Base-by-base conservation (phyloP, 2,888 invertebrate genomes). In the Archips crataeganus region DNA sequence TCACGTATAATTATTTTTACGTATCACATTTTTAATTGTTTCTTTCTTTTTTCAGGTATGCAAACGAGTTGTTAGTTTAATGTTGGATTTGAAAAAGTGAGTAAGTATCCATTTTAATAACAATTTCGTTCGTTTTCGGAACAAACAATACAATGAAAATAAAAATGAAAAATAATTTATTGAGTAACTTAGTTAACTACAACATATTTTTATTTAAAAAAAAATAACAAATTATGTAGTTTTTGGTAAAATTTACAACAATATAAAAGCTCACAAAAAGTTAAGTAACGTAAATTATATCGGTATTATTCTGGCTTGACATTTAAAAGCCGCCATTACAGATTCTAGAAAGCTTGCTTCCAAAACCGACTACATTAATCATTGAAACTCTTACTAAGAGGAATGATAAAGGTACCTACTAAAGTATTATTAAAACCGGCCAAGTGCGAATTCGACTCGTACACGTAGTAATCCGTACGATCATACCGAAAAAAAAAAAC, bases 351-450 rank as follows among this genome's bases (percentile, higher is more conserved):
- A 79, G 80, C 75, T 75, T 72, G 64, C 70, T 72, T 63, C 72
- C 65, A 65, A 77, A 73, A 73, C 77, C 34, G 64, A 71, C 57
- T 79, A 78, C 81, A 83, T 83, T 83, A 81, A 82, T 83, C 84
- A 84, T 79, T 62, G 54, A 49, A 69, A 64, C 54, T 42, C 8
- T 65, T 78, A 75, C 74, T 61, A 13, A 9, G 75, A 47, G 66
- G 45, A 65, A 76, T 74, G 79, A 79, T 49, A 45, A 45, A 8
- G 2, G 9, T 11, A 45, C 8, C 1, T 75, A 49, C 23, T 71
- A 57, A 51, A 65, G 57, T 71, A 60, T 69, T 75, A 63, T 49
- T 15, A 8, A 11, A 39, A 39, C 39, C 5, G 39, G 39, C 39
- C 6, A 39, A 39, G 39, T 39, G 39, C 5, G 39, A 39, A 4